Evolutionary conservation across 2,888 invertebrate genomes (phyloP).

Genomic region (Hypomecis punctinalis): DNA sequence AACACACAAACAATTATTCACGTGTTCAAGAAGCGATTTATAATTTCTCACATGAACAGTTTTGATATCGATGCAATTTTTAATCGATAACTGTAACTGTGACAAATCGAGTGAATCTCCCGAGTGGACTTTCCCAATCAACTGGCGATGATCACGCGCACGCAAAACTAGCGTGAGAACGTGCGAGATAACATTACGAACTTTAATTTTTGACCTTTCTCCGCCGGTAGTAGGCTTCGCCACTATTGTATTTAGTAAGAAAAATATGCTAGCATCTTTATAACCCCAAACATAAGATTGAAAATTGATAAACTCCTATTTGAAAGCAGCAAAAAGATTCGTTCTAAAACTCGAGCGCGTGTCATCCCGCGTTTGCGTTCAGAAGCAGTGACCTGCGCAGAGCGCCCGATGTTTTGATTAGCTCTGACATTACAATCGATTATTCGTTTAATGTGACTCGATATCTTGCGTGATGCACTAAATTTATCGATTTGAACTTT

Average conservation of each 20-base stretch:
- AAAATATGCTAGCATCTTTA: conserved; percentile 22
- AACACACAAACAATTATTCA: conserved; percentile 38
- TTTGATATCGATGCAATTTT: conserved; percentile 55
- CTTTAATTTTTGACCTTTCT: conserved; percentile 72
- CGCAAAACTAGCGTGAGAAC: conserved; percentile 77
- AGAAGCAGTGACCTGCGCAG: conserved; percentile 79
- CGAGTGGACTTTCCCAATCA: conserved; percentile 67
- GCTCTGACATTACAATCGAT: conserved; percentile 82
- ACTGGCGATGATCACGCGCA: conserved; percentile 61
- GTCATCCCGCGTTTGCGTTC: conserved; percentile 78
- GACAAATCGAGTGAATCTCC: conserved; percentile 70
- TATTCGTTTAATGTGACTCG: conserved; percentile 77
- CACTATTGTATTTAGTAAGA: conserved; percentile 10
- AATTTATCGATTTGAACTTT: conserved; percentile 47
- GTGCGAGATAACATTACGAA: conserved; percentile 68
- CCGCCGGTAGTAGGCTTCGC: conserved; percentile 54
- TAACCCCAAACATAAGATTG: conserved; percentile 26
- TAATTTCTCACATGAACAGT: conserved; percentile 52
- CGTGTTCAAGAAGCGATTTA: conserved; percentile 47
- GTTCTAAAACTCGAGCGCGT: conserved; percentile 66
- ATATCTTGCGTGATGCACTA: conserved; percentile 58
- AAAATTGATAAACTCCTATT: conserved; percentile 24
- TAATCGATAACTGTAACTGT: conserved; percentile 60
- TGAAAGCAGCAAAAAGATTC: conserved; percentile 43
- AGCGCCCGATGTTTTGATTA: conserved; percentile 79